Base-by-base conservation (phyloP, 2,797 vertebrate species). In the Clangula hyemalis region DNA sequence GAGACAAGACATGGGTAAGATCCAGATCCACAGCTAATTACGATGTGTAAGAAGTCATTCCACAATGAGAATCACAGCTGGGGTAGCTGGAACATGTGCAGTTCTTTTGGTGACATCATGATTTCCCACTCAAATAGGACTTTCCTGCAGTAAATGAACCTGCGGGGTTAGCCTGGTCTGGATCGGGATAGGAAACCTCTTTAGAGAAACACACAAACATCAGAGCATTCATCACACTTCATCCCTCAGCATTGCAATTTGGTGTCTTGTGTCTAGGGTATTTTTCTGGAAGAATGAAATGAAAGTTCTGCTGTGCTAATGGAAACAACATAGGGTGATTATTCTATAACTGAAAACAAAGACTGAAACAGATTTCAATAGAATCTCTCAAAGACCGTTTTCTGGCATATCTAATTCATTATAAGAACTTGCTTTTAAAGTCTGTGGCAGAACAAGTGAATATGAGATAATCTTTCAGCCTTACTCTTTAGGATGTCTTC, bases 371-470 rank as follows among this genome's bases (percentile, higher is more conserved):
- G 24, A 57, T 20, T 70, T 86, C 58, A 56, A 17, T 7, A 51
- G 32, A 57, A 49, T 71, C 69, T 89, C 28, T 86, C 21, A 61
- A 43, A 83, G 45, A 69, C 13, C 11, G 10, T 93, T 91, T 95
- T 53, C 54, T 86, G n/a, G 8, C 13, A 58, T 66, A 54, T 6
- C 22, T 84, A 39, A 69, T 79, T 75, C 15, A 16, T 53, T 90
- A 14, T 19, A 25, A 61, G 58, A 80, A 79, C n/a, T 68, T 83
- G 12, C 22, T 51, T 1, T 1, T 60, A 18, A 64, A 65, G 2
- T 65, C 58, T 78, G 45, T 54, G 34, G 41, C 25, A 82, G 47
- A 84, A n/a, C 12, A 66, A 75, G 15, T 58, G 21, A 28, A n/a
- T 70, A 18, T 27, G 39, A 83, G 47, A 49, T 73, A 53, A 85